Percentiles rank a stretch among this genome's conserved stretches.
Evolutionary conservation across 2,113 vertebrate genomes (phyloP).

Genomic region (Campylomormyrus numenius): DNA sequence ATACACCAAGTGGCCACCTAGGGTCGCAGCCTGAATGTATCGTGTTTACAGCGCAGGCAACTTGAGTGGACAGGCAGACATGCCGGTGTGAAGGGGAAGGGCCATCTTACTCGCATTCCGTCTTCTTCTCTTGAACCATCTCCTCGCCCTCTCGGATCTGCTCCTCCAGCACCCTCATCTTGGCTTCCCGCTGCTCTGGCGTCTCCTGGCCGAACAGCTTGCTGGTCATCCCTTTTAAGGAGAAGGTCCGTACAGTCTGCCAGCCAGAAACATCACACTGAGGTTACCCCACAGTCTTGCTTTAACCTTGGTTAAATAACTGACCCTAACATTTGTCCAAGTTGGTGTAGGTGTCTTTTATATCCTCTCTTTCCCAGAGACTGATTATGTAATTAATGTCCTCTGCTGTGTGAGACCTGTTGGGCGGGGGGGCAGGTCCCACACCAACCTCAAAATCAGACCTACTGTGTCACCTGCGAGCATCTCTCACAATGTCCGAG

Average conservation of each 20-base stretch:
- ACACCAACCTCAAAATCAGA: not conserved
- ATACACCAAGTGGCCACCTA: not conserved
- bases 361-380: not conserved
- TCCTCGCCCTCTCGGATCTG: slow-evolving; percentile 84
- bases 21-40: not conserved
- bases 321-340: not conserved
- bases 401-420: not conserved
- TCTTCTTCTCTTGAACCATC: slow-evolving; percentile 73
- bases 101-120: slow-evolving; percentile 75
- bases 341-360: not conserved
- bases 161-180: slow-evolving; percentile 80
- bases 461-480: not conserved
- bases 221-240: slow-evolving; percentile 90
- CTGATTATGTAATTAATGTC: not conserved
- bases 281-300: not conserved
- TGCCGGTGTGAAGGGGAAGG: not conserved
- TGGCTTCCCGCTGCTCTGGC: slow-evolving; percentile 83
- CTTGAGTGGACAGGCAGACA: not conserved
- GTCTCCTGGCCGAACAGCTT: slow-evolving; percentile 94
- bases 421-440: not conserved
- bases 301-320: not conserved
- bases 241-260: slow-evolving; percentile 86
- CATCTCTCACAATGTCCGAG: not conserved
- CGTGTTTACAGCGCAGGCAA: not conserved
- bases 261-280: slow-evolving; percentile 17